Evolutionary conservation across 1,140 invertebrate genomes (phyloP).

Genomic region (Diorhabda elongata): DNA sequence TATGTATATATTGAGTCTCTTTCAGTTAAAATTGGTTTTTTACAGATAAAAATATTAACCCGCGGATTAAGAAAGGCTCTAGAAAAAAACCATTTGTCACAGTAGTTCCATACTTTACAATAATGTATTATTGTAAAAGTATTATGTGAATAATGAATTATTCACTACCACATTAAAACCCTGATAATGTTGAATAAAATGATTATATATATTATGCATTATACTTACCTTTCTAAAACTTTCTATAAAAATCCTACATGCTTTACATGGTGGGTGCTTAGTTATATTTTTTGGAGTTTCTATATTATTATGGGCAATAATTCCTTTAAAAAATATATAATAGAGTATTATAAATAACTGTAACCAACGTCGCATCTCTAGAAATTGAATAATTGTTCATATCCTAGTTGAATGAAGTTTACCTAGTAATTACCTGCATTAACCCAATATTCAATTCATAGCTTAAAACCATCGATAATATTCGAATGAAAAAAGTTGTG

Average conservation of each 20-base stretch:
- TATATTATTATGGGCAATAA: not conserved
- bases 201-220: not conserved
- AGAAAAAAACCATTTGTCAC: not conserved
- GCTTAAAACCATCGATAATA: too few relatives aligned
- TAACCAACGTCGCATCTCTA: too few relatives aligned
- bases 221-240: constrained; percentile 72
- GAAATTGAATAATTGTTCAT: too few relatives aligned
- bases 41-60: not conserved
- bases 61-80: not conserved
- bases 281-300: constrained; percentile 18
- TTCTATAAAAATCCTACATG: constrained; percentile 71
- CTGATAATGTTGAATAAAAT: not conserved
- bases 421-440: too few relatives aligned
- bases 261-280: constrained; percentile 62
- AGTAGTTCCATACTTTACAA: not conserved
- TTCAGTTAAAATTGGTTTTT: too few relatives aligned
- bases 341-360: too few relatives aligned
- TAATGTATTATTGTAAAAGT: not conserved
- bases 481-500: too few relatives aligned
- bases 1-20: too few relatives aligned
- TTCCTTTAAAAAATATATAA: too few relatives aligned
- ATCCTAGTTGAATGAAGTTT: too few relatives aligned
- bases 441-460: too few relatives aligned
- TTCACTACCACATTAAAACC: not conserved
- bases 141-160: not conserved